phyloP scores from a whole-genome alignment of 2,113 vertebrate species.

The Macrotis lagotis region DNA sequence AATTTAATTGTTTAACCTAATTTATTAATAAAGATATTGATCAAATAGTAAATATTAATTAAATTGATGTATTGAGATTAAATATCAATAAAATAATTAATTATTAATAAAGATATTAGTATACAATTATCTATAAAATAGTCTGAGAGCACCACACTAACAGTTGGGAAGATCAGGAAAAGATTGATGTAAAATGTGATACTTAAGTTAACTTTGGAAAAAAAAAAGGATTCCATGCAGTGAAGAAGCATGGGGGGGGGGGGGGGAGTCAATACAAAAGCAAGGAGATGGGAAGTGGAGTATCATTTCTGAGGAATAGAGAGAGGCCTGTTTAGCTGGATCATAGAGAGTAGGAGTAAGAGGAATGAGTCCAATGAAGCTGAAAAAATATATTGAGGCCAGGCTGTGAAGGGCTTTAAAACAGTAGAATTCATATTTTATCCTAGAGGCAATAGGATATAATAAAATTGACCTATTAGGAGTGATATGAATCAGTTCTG shows the following conservation, averaged over 20 bases:
- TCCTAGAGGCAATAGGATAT: not conserved
- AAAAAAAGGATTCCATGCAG: accelerated
- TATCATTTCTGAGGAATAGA: not conserved
- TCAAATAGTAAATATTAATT: too few species aligned
- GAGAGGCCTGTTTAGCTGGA: not conserved
- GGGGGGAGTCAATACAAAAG: not conserved
- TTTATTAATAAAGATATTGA: too few species aligned
- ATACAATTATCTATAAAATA: not conserved
- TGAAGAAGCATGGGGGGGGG: accelerated
- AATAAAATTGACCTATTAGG: not conserved
- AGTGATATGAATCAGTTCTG: not conserved
- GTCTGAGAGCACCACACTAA: not conserved
- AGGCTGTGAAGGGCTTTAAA: not conserved
- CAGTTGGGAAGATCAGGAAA: not conserved
- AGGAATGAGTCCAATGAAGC: not conserved
- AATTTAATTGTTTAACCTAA: too few species aligned
- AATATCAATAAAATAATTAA: too few species aligned
- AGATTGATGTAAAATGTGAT: accelerated
- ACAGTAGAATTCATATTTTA: not conserved
- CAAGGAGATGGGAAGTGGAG: not conserved
- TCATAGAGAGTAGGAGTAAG: not conserved
- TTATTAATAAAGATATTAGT: too few species aligned
- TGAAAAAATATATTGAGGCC: not conserved
- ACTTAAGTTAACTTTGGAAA: accelerated
- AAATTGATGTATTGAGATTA: too few species aligned